Percentiles rank a stretch among this genome's conserved stretches.
Conservation (phyloP, 2,797 vertebrate genomes). For the Gymnoscopelus braueri region DNA sequence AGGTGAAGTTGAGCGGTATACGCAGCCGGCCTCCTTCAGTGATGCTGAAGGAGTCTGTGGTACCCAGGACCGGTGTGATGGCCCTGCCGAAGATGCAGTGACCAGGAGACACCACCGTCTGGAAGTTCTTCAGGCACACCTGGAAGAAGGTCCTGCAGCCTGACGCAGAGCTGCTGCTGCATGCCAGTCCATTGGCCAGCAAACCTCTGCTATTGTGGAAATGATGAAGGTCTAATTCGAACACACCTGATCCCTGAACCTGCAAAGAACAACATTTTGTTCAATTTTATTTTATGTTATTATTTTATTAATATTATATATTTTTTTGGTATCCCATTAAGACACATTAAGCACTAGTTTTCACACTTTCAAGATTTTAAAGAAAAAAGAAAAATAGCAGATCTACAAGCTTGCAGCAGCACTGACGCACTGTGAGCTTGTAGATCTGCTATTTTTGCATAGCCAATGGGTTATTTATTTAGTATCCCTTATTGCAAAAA, state of each 20-base stretch:
- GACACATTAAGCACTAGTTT: too few relatives aligned
- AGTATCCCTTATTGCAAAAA: too few relatives aligned
- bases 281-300: too few relatives aligned
- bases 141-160: slow-evolving; percentile 96
- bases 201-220: slow-evolving; percentile 90
- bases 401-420: too few relatives aligned
- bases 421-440: too few relatives aligned
- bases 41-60: slow-evolving; percentile 87
- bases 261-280: slow-evolving; percentile 44
- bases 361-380: too few relatives aligned
- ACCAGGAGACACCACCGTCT: slow-evolving; percentile 89
- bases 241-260: slow-evolving; percentile 93
- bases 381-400: too few relatives aligned
- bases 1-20: slow-evolving; percentile 94
- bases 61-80: slow-evolving; percentile 91
- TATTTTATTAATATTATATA: too few relatives aligned
- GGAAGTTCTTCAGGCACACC: slow-evolving; percentile 96
- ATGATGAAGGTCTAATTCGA: slow-evolving; percentile 95
- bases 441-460: too few relatives aligned
- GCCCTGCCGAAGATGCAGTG: slow-evolving; percentile 90
- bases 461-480: too few relatives aligned
- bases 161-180: slow-evolving; percentile 67
- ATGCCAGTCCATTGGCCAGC: slow-evolving; percentile 88
- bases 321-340: too few relatives aligned
- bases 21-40: slow-evolving; percentile 83